phyloP scores from a whole-genome alignment of 2,888 invertebrate genomes.

The Chloroclysta siterata region DNA sequence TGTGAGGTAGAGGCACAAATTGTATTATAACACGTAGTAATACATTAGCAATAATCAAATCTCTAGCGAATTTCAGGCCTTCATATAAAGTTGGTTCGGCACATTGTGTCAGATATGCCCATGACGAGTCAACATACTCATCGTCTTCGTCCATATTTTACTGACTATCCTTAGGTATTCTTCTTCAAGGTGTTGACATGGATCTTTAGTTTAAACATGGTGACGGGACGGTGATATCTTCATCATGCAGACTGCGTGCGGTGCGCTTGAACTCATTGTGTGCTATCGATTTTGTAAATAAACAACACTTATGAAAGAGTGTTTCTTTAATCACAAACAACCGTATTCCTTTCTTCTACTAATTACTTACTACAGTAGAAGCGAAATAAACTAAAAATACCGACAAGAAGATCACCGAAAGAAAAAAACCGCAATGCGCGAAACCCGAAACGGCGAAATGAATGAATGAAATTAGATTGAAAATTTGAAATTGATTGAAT shows the following conservation, averaged over 20 bases:
- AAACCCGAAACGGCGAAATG: no score
- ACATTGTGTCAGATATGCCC: conserved; percentile 73
- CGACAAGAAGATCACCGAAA: no score
- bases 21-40: conserved; percentile 71
- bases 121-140: conserved; percentile 66
- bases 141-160: conserved; percentile 71
- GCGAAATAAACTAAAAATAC: no score
- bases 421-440: no score
- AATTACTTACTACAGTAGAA: no score
- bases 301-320: no score
- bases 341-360: no score
- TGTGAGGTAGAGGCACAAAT: conserved; percentile 69
- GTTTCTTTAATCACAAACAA: no score
- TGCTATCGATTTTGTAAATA: no score
- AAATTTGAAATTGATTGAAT: no score
- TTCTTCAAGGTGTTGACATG: conserved; percentile 1
- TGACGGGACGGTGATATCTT: not conserved
- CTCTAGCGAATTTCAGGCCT: conserved; percentile 79
- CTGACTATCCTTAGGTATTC: not conserved
- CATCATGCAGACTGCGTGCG: not conserved
- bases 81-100: conserved; percentile 78
- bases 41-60: conserved; percentile 76
- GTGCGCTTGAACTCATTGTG: not conserved
- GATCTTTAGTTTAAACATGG: not conserved
- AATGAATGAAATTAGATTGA: no score